These are phyloP conservation scores for Pseudorectes ferrugineus DNA, from an alignment of 2,113 vertebrate genomes.

Conservation along the genomic window DNA sequence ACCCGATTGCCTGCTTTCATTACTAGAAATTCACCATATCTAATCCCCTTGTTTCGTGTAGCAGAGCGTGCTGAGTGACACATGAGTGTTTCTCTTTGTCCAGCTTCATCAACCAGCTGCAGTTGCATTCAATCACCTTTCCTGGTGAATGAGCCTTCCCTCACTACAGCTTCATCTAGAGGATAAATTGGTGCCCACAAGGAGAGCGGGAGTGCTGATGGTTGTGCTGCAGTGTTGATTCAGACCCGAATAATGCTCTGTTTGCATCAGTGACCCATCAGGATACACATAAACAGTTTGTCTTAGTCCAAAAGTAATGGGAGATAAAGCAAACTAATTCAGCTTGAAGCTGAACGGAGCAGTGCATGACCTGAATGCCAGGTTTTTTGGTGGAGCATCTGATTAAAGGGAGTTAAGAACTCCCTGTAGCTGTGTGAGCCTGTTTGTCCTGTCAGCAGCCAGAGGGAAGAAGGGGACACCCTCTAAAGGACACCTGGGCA, in stretches of 20 bases:
- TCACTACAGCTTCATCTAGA: background rate
- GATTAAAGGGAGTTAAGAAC: background rate
- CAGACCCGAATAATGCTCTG: background rate
- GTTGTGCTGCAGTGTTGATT: background rate
- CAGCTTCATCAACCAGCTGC: background rate
- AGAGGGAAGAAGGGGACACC: background rate
- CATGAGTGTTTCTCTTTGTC: background rate
- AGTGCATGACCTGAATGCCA: background rate
- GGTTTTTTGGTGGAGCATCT: background rate
- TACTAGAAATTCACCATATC: constrained; percentile 43
- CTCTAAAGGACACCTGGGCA: background rate
- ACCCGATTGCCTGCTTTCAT: constrained; percentile 48
- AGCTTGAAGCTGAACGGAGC: background rate
- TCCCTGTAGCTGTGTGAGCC: background rate
- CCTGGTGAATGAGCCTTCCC: background rate
- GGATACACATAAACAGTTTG: background rate
- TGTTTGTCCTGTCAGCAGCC: background rate
- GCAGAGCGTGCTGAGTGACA: background rate
- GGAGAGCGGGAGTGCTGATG: background rate
- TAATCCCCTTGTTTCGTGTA: constrained; percentile 30
- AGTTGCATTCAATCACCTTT: background rate
- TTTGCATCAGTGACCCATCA: background rate
- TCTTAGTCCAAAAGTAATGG: background rate
- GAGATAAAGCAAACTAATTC: background rate
- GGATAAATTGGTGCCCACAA: background rate